Conservation (phyloP, 2,797 vertebrate genomes). For the Crocidura indochinensis region DNA sequence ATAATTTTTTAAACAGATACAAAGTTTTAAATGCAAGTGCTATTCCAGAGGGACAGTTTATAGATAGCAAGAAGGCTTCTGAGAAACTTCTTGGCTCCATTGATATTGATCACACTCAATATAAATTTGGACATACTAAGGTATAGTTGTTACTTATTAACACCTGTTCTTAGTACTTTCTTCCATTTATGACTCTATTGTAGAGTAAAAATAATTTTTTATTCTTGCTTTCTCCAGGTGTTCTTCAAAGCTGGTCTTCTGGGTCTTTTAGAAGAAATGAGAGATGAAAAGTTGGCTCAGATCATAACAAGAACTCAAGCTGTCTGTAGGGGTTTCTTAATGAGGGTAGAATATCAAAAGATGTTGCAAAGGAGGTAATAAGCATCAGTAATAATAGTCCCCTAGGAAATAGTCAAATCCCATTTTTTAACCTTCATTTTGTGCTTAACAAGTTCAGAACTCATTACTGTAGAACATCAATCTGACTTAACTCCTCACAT, state of each 20-base stretch:
- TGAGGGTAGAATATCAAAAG: constrained; percentile 91
- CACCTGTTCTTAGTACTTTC: constrained; percentile 47
- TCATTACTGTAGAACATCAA: background rate
- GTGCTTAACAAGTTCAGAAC: constrained; percentile 8
- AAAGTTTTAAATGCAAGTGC: constrained; percentile 95
- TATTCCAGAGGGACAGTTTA: constrained; percentile 96
- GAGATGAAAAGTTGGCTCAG: constrained; percentile 92
- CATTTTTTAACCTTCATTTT: background rate
- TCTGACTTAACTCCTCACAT: background rate
- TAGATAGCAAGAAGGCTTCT: constrained; percentile 94
- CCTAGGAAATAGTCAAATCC: background rate
- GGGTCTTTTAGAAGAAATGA: constrained; percentile 92
- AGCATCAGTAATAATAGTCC: background rate
- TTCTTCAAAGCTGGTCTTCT: constrained; percentile 93
- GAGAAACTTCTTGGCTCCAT: constrained; percentile 93
- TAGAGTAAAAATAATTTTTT: background rate
- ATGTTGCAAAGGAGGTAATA: constrained; percentile 93
- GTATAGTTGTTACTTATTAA: constrained; percentile 87
- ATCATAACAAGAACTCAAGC: constrained; percentile 93
- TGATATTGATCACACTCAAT: constrained; percentile 94
- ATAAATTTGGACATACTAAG: constrained; percentile 96
- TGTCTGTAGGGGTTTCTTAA: constrained; percentile 92
- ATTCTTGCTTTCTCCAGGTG: constrained; percentile 87
- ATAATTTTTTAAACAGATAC: constrained; percentile 89
- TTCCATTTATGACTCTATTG: constrained; percentile 65